Evolutionary conservation across 2,888 invertebrate species (phyloP), one percentile per base, ranked within the genome.

Genomic region (Epicampocera succincta): DNA sequence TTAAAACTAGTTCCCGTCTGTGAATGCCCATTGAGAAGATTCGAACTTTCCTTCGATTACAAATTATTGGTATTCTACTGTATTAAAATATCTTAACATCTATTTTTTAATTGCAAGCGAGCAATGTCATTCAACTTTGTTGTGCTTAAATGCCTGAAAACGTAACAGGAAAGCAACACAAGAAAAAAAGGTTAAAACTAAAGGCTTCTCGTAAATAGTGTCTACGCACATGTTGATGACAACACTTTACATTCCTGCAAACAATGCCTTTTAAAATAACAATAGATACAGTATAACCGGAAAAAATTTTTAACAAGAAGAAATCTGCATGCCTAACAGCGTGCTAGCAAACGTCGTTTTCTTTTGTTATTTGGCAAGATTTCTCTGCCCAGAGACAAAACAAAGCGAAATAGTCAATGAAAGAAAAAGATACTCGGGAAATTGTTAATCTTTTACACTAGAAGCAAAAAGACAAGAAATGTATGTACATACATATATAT

Each of bases 211-310:
- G 48, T 81, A 65, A 81, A 77, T 71, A 71, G 63, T 60, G 77
- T 71, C 73, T 80, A 80, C 80, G 80, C 76, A 80, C 66, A 80
- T 82, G 77, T 52, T 74, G 74, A 74, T 77, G 82, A 78, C 77
- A 82, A 74, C 68, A 65, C 74, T 78, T 74, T 65, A 65, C 74
- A 82, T 78, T 68, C 56, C 69, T 63, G 74, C 33, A 73, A 77
- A 81, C 81, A 81, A 81, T 73, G 66, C 25, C 63, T 72, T 2
- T 48, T 29, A 61, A 17, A 44, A 58, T 29, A 63, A 73, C 72
- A 73, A 81, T 72, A 50, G 72, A 42, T 54, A 69, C 72, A 81
- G 73, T 65, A 52, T 69, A 71, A 65, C 56, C 58, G 65, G 58
- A 65, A 69, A 33, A 56, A 42, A 69, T 65, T 56, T 61, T 15